These are phyloP conservation scores for Barbus barbus DNA, from an alignment of 2,113 vertebrate species.

Conservation along the genomic window DNA sequence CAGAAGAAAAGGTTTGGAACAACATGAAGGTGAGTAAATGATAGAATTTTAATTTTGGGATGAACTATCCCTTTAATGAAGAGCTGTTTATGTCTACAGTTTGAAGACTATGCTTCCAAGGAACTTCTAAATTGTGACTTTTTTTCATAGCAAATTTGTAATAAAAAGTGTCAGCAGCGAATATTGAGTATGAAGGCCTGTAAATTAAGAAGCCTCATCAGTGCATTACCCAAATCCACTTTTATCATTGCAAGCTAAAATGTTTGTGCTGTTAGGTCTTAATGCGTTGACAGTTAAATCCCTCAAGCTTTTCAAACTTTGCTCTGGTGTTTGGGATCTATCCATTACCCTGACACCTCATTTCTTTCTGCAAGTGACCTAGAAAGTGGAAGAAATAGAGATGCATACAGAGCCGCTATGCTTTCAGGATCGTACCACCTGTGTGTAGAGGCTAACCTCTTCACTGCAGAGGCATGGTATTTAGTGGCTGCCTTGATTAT, in stretches of 20 bases:
- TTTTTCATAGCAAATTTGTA: not conserved
- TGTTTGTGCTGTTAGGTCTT: conserved; percentile 62
- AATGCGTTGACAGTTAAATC: conserved; percentile 55
- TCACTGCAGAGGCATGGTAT: conserved; percentile 7
- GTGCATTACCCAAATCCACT: conserved; percentile 54
- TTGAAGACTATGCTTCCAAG: too few relatives aligned
- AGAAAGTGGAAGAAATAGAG: conserved; percentile 59
- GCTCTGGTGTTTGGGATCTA: conserved; percentile 69
- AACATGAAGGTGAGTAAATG: too few relatives aligned
- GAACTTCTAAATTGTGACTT: not conserved
- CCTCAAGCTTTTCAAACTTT: conserved; percentile 64
- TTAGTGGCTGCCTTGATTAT: conserved; percentile 38
- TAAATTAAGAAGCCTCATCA: conserved; percentile 53
- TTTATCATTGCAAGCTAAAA: conserved; percentile 61
- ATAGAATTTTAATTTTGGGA: not conserved
- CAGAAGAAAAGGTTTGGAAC: too few relatives aligned
- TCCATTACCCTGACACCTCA: conserved; percentile 70
- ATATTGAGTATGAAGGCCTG: not conserved
- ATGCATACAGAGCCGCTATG: conserved; percentile 38
- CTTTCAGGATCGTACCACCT: conserved; percentile 25
- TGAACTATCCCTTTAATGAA: not conserved
- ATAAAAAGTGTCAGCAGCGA: not conserved
- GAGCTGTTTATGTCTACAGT: not conserved
- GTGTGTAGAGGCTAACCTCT: conserved; percentile 28
- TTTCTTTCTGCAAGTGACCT: conserved; percentile 65